Evolutionary conservation across 1,140 invertebrate genomes (phyloP), one percentile per base, ranked within the genome.

Genomic region (Cydia fagiglandana): DNA sequence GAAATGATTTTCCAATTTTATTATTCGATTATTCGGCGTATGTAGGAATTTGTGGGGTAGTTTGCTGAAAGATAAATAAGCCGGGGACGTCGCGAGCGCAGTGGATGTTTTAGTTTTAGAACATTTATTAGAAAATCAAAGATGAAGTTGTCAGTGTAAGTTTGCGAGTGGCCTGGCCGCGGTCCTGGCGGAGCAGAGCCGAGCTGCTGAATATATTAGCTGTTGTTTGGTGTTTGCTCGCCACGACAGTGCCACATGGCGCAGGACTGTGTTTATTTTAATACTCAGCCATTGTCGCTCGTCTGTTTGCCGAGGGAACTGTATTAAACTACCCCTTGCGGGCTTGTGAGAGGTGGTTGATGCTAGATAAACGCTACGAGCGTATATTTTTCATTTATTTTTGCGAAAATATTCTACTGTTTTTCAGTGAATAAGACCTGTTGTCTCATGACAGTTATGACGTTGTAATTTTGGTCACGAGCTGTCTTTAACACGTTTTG

Each of bases 231-330:
- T 89, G 84, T 91, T 89, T 88, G 80, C 83, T 85, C 84, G 84
- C 82, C 84, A 82, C 82, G 77, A 79, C 77, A 73, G 79, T 74
- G 84, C 87, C 89, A 90, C 89, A 91, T 90, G 89, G 86, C 88
- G 83, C 80, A 73, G 13, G 74, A 80, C 75, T 79, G 75, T 92
- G 91, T 92, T 92, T 92, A 91, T 91, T 92, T 90, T 88, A 91
- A 91, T 92, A 91, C 90, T 90, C 88, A 90, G 80, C 84, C 86
- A 87, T 87, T 91, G 91, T 90, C 86, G 88, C 79, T 85, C 77
- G 84, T 56, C 76, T 90, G 86, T 91, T 92, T 90, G 83, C 80
- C 17, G 78, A 89, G 86, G 83, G 84, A 85, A 87, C 86, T 83
- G 83, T 90, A 86, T 88, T 89, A 86, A 88, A 90, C 87, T 88